A percentile compares a stretch with the other conserved stretches of the same genome.
phyloP scores from a whole-genome alignment of 2,888 invertebrate species.

The Polia nebulosa region DNA sequence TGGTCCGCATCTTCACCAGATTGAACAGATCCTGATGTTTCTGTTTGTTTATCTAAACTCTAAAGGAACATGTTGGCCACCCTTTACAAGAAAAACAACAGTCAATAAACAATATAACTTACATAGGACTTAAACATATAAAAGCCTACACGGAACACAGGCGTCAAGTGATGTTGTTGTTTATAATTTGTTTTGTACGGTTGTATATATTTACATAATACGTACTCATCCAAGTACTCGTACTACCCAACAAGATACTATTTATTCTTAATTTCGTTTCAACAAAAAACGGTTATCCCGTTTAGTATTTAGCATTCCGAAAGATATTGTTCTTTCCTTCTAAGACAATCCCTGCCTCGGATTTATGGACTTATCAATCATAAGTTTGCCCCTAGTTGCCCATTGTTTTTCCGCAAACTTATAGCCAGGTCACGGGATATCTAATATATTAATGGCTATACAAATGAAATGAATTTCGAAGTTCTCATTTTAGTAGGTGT shows the following conservation, averaged over 20 bases:
- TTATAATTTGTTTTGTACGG: no score
- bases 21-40: no score
- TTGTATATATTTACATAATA: not conserved
- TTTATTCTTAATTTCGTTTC: conserved; percentile 7
- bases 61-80: no score
- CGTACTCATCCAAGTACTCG: not conserved
- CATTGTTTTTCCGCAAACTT: conserved; percentile 65
- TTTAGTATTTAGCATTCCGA: conserved; percentile 25
- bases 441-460: conserved; percentile 54
- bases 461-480: conserved; percentile 55
- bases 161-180: no score
- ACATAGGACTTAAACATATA: no score
- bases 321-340: conserved; percentile 49
- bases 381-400: conserved; percentile 74
- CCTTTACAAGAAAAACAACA: no score
- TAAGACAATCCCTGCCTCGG: conserved; percentile 42
- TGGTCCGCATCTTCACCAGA: no score
- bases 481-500: conserved; percentile 44
- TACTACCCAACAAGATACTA: not conserved
- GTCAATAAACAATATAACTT: no score
- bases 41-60: no score
- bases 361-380: conserved; percentile 75
- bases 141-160: no score
- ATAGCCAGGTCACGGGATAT: conserved; percentile 55
- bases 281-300: conserved; percentile 20